Evolutionary conservation across 1,140 invertebrate genomes (phyloP).

Genomic region (Drosophila saltans): DNA sequence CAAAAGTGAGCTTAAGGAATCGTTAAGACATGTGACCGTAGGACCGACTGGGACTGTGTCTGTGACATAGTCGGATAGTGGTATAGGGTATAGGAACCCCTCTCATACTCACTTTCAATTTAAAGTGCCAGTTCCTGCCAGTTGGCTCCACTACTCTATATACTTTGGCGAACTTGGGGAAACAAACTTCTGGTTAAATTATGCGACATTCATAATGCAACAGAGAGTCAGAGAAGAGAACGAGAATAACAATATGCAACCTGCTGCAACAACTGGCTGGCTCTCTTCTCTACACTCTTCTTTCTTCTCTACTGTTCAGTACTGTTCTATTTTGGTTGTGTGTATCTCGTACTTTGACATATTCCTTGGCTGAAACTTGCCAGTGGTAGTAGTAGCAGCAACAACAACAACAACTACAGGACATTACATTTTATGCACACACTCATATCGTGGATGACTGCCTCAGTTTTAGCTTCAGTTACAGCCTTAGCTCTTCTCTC

Average conservation of each 20-base stretch:
- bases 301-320: neutral
- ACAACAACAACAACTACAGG: constrained; percentile 19
- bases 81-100: neutral
- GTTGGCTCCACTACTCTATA: neutral
- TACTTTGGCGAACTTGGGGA: constrained; percentile 13
- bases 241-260: constrained; percentile 5
- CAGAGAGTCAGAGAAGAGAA: constrained; percentile 29
- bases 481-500: neutral
- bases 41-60: constrained; percentile 3
- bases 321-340: constrained; percentile 18
- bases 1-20: constrained; percentile 19
- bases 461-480: constrained; percentile 3
- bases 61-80: neutral
- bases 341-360: constrained; percentile 59
- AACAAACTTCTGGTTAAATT: constrained; percentile 64
- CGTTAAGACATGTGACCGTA: constrained; percentile 35
- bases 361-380: constrained; percentile 46
- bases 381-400: constrained; percentile 40
- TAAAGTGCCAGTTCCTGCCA: constrained; percentile 33
- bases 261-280: neutral
- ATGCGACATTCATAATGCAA: constrained; percentile 78
- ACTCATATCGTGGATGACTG: constrained; percentile 56
- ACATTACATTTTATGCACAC: constrained; percentile 72
- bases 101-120: constrained; percentile 18
- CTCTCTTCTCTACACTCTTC: neutral